Percentiles rank a stretch among this genome's conserved stretches.
phyloP scores from a whole-genome alignment of 2,888 invertebrate species.

The Spatulosminthurus flaviceps region DNA sequence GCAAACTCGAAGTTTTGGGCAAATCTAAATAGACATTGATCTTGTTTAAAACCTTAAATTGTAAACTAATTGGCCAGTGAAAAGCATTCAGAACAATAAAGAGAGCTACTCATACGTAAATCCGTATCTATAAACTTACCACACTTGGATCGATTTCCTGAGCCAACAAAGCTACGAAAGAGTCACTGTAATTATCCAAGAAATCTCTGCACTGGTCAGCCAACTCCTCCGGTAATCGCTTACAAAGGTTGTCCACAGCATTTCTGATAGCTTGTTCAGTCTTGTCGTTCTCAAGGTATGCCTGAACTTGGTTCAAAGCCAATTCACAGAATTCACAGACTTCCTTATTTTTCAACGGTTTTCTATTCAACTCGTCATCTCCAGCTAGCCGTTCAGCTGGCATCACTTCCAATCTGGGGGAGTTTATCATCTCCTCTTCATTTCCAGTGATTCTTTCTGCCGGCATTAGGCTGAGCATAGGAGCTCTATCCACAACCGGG shows the following conservation, averaged over 20 bases:
- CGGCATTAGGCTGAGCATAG: neutral
- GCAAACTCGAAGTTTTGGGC: constrained; percentile 78
- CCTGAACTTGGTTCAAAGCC: constrained; percentile 81
- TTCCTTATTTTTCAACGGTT: constrained; percentile 65
- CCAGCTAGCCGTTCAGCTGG: constrained; percentile 60
- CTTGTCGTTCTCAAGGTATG: constrained; percentile 74
- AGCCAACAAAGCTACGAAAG: constrained; percentile 79
- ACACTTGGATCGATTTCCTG: constrained; percentile 77
- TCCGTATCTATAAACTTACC: neutral
- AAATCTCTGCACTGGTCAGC: constrained; percentile 77
- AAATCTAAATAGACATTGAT: constrained; percentile 69
- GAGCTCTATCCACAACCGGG: neutral
- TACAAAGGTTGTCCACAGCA: constrained; percentile 77
- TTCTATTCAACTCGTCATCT: constrained; percentile 58
- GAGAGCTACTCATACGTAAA: neutral
- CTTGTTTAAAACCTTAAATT: neutral
- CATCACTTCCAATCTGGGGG: constrained; percentile 44
- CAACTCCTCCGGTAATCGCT: constrained; percentile 72
- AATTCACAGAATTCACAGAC: constrained; percentile 84
- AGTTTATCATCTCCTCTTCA: neutral
- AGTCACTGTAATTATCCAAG: constrained; percentile 80
- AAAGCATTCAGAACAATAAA: too few species aligned
- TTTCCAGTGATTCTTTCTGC: neutral
- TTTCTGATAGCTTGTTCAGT: constrained; percentile 77
- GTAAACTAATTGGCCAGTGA: too few species aligned